Percentiles rank a stretch among this genome's conserved stretches.
Conservation (phyloP, 2,888 invertebrate genomes). For the Eilema caniola region DNA sequence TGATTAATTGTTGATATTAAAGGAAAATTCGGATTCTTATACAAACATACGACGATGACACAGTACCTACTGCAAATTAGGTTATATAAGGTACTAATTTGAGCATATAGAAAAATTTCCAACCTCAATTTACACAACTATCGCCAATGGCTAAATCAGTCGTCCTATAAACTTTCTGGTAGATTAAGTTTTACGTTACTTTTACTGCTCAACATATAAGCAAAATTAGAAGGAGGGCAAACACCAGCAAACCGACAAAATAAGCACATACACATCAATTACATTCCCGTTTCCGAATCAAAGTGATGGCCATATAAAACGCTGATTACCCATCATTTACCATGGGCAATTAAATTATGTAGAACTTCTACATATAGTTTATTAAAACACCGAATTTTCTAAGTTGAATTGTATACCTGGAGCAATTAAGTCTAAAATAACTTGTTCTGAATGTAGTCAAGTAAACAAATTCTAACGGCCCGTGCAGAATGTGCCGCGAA, state of each 20-base stretch:
- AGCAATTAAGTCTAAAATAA: slow-evolving; percentile 20
- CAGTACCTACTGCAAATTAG: no score
- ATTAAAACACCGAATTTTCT: neutral
- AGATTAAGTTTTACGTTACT: no score
- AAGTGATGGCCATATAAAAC: slow-evolving; percentile 35
- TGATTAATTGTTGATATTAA: no score
- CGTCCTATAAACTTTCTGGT: no score
- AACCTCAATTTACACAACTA: no score
- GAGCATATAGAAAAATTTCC: no score
- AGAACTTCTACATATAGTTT: slow-evolving; percentile 36
- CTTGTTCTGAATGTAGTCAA: slow-evolving; percentile 19
- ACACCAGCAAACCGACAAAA: slow-evolving; percentile 8
- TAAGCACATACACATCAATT: slow-evolving; percentile 16
- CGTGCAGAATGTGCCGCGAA: slow-evolving; percentile 57
- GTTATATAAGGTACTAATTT: no score
- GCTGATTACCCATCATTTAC: slow-evolving; percentile 38
- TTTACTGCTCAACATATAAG: neutral
- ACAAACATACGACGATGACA: no score
- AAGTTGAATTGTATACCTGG: slow-evolving; percentile 11
- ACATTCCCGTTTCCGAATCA: slow-evolving; percentile 29
- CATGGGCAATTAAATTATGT: slow-evolving; percentile 40
- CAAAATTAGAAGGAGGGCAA: slow-evolving; percentile 13
- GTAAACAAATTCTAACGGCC: slow-evolving; percentile 53
- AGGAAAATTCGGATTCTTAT: no score
- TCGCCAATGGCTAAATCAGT: no score